Conservation (phyloP, 1,140 invertebrate species). For the Lordiphosa collinella region DNA sequence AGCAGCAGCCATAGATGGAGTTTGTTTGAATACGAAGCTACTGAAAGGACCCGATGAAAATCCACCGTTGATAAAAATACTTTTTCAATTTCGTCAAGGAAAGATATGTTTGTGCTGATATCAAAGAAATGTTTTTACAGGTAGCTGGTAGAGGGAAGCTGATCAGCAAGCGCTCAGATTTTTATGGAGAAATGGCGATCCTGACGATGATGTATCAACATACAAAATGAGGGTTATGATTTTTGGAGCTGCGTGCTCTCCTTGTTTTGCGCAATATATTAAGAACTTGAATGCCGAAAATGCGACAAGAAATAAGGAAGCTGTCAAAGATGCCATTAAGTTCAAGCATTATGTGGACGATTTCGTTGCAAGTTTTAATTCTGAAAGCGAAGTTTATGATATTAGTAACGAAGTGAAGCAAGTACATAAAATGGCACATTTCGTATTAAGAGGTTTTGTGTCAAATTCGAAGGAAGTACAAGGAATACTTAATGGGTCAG, state of each 20-base stretch:
- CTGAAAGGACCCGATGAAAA: background rate
- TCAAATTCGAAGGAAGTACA: too few relatives aligned
- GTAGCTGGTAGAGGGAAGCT: background rate
- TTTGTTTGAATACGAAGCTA: background rate
- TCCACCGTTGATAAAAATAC: background rate
- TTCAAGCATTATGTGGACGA: too few relatives aligned
- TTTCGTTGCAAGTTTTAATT: too few relatives aligned
- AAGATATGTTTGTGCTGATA: background rate
- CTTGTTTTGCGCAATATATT: too few relatives aligned
- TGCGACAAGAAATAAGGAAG: too few relatives aligned
- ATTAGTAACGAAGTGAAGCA: background rate
- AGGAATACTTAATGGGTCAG: too few relatives aligned
- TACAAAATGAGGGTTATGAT: background rate
- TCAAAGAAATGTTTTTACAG: background rate
- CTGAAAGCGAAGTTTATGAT: too few relatives aligned
- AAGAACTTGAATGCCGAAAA: too few relatives aligned
- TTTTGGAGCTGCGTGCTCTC: background rate
- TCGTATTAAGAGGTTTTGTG: too few relatives aligned
- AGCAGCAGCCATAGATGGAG: background rate
- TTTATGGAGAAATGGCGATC: constrained; percentile 1
- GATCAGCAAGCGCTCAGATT: background rate
- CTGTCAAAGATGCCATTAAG: too few relatives aligned
- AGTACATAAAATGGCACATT: background rate
- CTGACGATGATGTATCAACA: background rate
- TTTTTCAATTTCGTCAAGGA: background rate